Base-by-base conservation (phyloP, 2,797 vertebrate species). In the Spinibarbus caldwelli region DNA sequence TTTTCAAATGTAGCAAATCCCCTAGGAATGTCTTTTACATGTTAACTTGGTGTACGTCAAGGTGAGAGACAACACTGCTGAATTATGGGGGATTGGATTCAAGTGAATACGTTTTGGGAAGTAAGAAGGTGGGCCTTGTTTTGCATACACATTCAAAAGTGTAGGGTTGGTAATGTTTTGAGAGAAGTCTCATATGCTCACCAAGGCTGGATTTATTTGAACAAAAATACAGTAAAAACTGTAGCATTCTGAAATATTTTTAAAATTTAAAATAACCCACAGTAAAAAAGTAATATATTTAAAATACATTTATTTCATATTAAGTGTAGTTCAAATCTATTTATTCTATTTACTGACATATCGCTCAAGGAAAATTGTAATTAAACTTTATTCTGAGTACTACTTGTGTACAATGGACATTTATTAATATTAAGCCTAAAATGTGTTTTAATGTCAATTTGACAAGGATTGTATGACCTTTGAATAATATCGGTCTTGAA, bases 1-100 rank as follows among this genome's bases (percentile, higher is more conserved):
- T 95, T 94, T 95, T 95, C 93, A 95, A 95, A 95, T 93, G 90
- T 90, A 94, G 91, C 91, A 93, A 94, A 95, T 94, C 93, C 92
- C 92, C 62, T 82, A 79, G 88, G 95, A 95, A 94, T 93, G 92
- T 92, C 92, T 92, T 95, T 95, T 94, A 95, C 94, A 95, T 89
- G 89, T 95, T 95, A 94, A 95, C 93, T 94, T 93, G 92, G 91
- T 94, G 94, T 95, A 93, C 89, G 92, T 94, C 93, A 94, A 96
- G 93, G 94, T 95, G 93, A 93, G 93, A 94, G 93, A 95, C 94
- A 94, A 95, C 94, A 93, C 90, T 91, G 76, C 90, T 94, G 93
- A 95, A 93, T 95, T 95, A 95, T 93, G 90, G 91, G 87, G 85
- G 88, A 90, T 90, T 93, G 91, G 93, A 91, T 94, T 89, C 89